These are phyloP conservation scores for Tolmerus cingulatus DNA, from an alignment of 2,888 invertebrate genomes.

Conservation along the genomic window DNA sequence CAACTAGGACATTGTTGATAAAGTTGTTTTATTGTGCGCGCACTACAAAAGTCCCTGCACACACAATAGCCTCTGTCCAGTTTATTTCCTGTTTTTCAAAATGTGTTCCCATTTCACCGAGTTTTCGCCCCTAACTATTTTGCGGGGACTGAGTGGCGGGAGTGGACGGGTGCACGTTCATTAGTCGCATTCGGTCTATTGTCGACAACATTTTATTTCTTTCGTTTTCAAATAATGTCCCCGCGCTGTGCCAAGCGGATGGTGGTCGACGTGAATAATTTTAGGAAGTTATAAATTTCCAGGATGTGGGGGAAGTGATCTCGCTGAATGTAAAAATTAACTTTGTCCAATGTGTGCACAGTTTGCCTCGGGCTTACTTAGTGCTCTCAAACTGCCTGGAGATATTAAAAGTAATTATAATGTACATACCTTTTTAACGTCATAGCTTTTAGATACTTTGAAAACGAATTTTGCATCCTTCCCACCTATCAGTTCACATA, in stretches of 20 bases:
- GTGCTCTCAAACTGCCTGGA: neutral
- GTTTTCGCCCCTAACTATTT: neutral
- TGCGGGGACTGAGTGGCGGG: neutral
- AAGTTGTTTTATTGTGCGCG: slow-evolving; percentile 9
- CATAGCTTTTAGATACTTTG: neutral
- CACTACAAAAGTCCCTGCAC: slow-evolving; percentile 12
- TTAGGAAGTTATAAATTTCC: slow-evolving; percentile 21
- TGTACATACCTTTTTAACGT: neutral
- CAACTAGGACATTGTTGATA: slow-evolving; percentile 33
- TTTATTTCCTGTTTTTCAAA: slow-evolving; percentile 39
- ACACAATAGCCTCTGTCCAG: slow-evolving; percentile 2
- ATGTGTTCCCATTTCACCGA: slow-evolving; percentile 6
- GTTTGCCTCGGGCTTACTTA: neutral
- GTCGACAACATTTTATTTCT: slow-evolving; percentile 13
- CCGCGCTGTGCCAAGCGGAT: neutral
- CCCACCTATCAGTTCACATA: neutral
- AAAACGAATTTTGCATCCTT: neutral
- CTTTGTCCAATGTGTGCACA: neutral
- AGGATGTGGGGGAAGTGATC: neutral
- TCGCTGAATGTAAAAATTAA: neutral
- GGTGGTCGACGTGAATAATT: slow-evolving; percentile 13
- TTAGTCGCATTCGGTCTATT: slow-evolving; percentile 34
- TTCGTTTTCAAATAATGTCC: slow-evolving; percentile 10
- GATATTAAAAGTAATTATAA: neutral
- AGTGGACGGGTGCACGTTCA: neutral